Conservation (phyloP, 2,113 vertebrate species). For the Nestor notabilis region DNA sequence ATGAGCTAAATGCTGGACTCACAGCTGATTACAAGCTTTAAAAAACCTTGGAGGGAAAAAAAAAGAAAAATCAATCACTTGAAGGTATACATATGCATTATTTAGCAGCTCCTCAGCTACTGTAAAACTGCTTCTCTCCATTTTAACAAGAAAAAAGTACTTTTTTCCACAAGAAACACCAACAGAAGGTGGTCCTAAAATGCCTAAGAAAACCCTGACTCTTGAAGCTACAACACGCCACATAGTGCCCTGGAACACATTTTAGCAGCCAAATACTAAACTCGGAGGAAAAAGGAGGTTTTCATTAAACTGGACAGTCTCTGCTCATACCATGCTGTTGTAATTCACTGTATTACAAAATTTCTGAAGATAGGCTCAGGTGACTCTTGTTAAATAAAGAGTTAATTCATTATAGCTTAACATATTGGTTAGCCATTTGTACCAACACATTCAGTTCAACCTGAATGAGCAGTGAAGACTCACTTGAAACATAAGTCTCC, state of each 20-base stretch:
- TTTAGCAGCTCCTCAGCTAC: conserved; percentile 17
- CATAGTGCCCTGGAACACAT: neutral
- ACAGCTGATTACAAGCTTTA: neutral
- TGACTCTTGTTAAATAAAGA: neutral
- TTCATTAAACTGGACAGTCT: neutral
- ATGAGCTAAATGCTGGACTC: neutral
- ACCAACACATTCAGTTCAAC: neutral
- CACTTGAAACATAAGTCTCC: neutral
- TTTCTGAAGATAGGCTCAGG: neutral
- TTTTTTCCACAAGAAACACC: neutral
- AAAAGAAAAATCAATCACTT: neutral
- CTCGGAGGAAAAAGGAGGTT: neutral
- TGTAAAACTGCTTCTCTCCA: neutral
- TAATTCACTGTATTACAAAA: neutral
- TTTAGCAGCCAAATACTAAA: neutral
- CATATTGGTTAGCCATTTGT: conserved; percentile 16
- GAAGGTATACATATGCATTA: neutral
- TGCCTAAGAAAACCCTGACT: neutral
- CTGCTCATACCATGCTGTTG: neutral
- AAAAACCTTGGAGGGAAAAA: neutral
- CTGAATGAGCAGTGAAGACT: neutral
- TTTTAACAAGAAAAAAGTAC: neutral
- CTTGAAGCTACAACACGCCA: neutral
- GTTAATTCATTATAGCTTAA: neutral
- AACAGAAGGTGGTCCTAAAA: neutral